phyloP scores from a whole-genome alignment of 1,140 invertebrate genomes.

The Nixonia krombeini region DNA sequence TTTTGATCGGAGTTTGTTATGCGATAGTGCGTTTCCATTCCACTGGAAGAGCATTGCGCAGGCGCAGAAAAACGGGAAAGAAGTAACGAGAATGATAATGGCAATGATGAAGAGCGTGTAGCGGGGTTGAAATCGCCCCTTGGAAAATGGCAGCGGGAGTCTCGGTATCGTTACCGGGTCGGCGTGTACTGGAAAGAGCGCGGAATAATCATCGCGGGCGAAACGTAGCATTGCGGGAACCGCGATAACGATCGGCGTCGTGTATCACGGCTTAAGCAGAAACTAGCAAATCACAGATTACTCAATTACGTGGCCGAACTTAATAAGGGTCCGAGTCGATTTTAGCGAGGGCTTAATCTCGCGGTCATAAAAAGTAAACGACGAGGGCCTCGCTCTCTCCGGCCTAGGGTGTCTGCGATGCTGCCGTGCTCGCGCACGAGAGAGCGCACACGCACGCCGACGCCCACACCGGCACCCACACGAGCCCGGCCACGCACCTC shows the following conservation, averaged over 20 bases:
- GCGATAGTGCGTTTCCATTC: too few relatives aligned
- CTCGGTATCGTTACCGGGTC: too few relatives aligned
- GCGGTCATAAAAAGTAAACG: conserved; percentile 22
- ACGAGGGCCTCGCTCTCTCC: conserved; percentile 13
- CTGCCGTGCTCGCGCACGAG: background rate
- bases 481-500: conserved; percentile 14
- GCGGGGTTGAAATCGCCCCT: conserved; percentile 20
- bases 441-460: conserved; percentile 10
- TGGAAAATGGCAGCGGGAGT: conserved; percentile 37
- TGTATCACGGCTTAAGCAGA: conserved; percentile 9
- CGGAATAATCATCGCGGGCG: conserved; percentile 36
- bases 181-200: conserved; percentile 8
- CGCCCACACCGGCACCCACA: conserved; percentile 24
- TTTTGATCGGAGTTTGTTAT: too few relatives aligned
- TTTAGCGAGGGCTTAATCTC: conserved; percentile 43
- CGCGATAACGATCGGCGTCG: conserved; percentile 15
- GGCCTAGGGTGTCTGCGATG: conserved; percentile 4
- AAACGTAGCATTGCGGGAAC: conserved; percentile 24
- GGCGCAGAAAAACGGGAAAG: too few relatives aligned
- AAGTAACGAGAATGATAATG: conserved; percentile 27
- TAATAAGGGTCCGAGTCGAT: conserved; percentile 46
- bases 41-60: too few relatives aligned
- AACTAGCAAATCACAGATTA: conserved; percentile 49
- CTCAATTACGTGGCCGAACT: conserved; percentile 39
- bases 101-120: conserved; percentile 39